Conservation (phyloP, 1,140 invertebrate species). For the Ooceraea biroi region DNA sequence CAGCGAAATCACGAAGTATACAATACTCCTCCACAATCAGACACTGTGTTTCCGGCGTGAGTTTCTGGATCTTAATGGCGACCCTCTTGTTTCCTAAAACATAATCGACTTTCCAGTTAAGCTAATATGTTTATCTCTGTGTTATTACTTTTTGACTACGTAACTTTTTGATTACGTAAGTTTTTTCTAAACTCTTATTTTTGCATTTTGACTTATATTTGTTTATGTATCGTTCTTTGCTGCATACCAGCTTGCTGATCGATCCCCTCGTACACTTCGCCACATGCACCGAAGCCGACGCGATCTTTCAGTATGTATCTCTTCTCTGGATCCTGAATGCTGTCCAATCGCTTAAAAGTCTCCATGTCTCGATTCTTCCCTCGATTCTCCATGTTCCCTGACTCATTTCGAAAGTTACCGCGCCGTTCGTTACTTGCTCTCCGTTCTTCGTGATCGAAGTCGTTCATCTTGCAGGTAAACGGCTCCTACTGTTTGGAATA, state of each 20-base stretch:
- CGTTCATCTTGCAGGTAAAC: slow-evolving; percentile 71
- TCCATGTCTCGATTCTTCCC: slow-evolving; percentile 2
- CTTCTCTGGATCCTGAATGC: slow-evolving; percentile 89
- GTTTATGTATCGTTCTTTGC: not conserved
- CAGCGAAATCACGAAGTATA: slow-evolving; percentile 92
- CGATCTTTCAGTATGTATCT: slow-evolving; percentile 89
- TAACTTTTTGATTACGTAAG: not conserved
- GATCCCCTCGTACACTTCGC: slow-evolving; percentile 91
- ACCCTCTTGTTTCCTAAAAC: slow-evolving; percentile 88
- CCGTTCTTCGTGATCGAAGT: slow-evolving; percentile 68
- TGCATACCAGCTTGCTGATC: slow-evolving; percentile 89
- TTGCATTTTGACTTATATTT: not conserved
- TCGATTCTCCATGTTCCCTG: slow-evolving; percentile 31
- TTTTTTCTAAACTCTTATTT: not conserved
- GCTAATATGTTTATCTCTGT: not conserved
- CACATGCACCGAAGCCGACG: slow-evolving; percentile 91
- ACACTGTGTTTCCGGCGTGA: slow-evolving; percentile 89
- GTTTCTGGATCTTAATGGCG: slow-evolving; percentile 93
- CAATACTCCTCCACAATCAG: slow-evolving; percentile 94
- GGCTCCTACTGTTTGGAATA: not conserved
- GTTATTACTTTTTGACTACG: not conserved
- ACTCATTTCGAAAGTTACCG: not conserved
- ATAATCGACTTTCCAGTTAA: not conserved
- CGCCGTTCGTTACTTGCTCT: slow-evolving; percentile 21
- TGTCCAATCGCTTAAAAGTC: slow-evolving; percentile 83